Evolutionary conservation across 2,113 vertebrate species (phyloP).

Genomic region (Microtus pennsylvanicus): DNA sequence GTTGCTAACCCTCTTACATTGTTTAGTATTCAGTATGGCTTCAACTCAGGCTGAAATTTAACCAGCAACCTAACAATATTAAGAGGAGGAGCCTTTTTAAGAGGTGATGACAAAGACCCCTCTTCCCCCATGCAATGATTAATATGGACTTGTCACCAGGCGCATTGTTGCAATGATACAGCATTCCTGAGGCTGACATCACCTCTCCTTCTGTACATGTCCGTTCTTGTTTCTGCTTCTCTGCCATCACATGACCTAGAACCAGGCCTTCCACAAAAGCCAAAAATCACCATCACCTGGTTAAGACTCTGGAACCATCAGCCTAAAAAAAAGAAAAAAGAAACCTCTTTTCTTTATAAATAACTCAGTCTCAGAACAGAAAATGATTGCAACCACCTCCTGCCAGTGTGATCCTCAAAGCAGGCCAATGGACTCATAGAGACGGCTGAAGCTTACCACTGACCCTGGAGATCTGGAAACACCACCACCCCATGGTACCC

Average conservation of each 20-base stretch:
- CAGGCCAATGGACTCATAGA: background rate
- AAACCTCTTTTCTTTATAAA: background rate
- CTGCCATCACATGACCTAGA: background rate
- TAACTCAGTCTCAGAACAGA: background rate
- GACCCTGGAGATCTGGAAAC: background rate
- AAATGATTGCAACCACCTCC: background rate
- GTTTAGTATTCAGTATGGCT: background rate
- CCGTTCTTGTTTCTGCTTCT: background rate
- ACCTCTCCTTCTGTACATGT: no score
- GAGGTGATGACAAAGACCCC: background rate
- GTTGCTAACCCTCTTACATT: background rate
- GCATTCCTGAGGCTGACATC: background rate
- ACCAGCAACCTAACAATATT: background rate
- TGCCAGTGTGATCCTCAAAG: background rate
- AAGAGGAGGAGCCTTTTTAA: background rate
- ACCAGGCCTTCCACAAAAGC: background rate
- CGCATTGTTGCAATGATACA: background rate
- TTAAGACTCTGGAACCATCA: background rate
- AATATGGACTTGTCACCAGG: no score
- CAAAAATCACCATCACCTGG: background rate
- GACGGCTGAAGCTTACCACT: background rate
- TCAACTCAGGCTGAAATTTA: background rate
- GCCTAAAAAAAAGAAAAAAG: background rate
- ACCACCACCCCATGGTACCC: background rate
- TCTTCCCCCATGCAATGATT: no score